Conservation (phyloP, 2,113 vertebrate genomes). For the Apteryx mantelli region DNA sequence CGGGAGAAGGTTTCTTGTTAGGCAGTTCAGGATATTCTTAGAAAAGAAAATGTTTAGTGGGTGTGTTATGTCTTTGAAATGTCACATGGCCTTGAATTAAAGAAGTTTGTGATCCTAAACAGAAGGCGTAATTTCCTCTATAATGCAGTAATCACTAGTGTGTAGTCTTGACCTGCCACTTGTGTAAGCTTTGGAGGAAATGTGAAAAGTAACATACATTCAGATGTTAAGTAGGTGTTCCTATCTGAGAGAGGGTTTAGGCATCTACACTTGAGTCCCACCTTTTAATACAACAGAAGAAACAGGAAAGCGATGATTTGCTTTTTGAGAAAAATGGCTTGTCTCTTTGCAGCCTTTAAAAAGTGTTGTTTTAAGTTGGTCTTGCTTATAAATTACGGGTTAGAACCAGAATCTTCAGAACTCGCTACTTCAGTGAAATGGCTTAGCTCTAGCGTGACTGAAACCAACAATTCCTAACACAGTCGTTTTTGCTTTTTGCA, state of each 20-base stretch:
- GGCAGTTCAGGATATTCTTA: neutral
- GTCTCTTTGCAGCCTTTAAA: neutral
- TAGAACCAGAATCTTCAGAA: neutral
- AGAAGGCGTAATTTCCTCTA: neutral
- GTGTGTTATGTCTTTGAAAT: neutral
- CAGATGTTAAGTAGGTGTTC: neutral
- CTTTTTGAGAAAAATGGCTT: neutral
- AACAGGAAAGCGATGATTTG: neutral
- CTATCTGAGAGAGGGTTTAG: neutral
- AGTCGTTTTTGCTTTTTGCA: neutral
- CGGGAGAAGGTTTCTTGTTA: neutral
- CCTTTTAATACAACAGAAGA: neutral
- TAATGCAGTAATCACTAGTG: neutral
- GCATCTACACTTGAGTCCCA: neutral
- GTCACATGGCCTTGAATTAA: neutral
- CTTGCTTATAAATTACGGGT: neutral
- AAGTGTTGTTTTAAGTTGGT: neutral
- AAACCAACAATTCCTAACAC: neutral
- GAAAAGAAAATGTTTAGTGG: neutral
- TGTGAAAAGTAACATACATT: neutral
- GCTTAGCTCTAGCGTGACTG: neutral
- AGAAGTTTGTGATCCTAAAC: neutral
- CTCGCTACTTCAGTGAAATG: neutral
- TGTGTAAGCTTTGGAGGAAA: neutral
- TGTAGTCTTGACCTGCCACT: fast-evolving